These are phyloP conservation scores for Dendrolimus punctatus DNA, from an alignment of 1,140 invertebrate genomes.

Conservation along the genomic window DNA sequence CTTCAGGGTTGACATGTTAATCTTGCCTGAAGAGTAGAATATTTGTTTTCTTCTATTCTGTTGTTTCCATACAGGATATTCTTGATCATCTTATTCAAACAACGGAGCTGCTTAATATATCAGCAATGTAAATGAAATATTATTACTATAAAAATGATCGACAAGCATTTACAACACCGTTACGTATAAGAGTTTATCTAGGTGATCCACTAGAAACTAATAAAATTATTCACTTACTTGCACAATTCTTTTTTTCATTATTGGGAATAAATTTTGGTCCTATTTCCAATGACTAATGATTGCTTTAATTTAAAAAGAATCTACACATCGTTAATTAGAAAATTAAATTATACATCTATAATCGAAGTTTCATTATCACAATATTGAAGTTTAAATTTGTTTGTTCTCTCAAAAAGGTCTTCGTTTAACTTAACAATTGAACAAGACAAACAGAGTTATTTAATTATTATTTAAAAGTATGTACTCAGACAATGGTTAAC, in stretches of 20 bases:
- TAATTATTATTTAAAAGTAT: no score
- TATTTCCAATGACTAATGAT: background rate
- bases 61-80: no score
- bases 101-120: no score
- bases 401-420: background rate
- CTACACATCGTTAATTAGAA: background rate
- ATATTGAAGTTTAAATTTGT: background rate
- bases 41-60: no score
- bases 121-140: background rate
- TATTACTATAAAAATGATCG: slow-evolving; percentile 8
- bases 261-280: slow-evolving; percentile 4
- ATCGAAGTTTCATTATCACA: slow-evolving; percentile 1
- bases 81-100: no score
- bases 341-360: background rate
- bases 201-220: no score
- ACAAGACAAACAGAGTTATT: no score
- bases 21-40: no score
- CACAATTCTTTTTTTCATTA: background rate
- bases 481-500: no score
- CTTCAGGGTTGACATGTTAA: no score
- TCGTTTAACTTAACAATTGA: background rate
- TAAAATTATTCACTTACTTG: background rate
- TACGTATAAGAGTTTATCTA: slow-evolving; percentile 9
- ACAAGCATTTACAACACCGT: slow-evolving; percentile 9
- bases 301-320: no score